phyloP scores from a whole-genome alignment of 2,888 invertebrate species.

The Perizoma affinitatum region DNA sequence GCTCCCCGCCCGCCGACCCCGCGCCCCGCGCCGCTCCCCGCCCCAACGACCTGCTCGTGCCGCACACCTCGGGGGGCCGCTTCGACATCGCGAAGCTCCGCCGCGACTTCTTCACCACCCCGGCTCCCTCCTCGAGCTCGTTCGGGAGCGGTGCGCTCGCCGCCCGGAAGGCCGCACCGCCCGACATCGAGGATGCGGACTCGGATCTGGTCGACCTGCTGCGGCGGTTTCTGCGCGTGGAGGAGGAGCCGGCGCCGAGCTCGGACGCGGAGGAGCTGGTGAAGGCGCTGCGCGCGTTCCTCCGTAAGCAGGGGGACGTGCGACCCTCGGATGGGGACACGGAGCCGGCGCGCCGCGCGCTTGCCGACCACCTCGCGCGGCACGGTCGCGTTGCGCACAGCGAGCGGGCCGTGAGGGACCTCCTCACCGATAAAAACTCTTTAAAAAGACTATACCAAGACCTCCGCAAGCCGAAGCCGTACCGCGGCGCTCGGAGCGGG shows the following conservation, averaged over 20 bases:
- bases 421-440: slow-evolving; percentile 89
- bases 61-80: slow-evolving; percentile 85
- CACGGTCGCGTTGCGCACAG: slow-evolving; percentile 87
- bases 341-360: slow-evolving; percentile 76
- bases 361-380: slow-evolving; percentile 87
- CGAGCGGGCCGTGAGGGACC: slow-evolving; percentile 88
- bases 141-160: slow-evolving; percentile 9
- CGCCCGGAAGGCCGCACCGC: slow-evolving; percentile 56
- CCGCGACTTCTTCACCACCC: slow-evolving; percentile 86
- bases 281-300: slow-evolving; percentile 85
- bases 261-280: slow-evolving; percentile 86
- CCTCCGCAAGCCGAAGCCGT: slow-evolving; percentile 86
- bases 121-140: slow-evolving; percentile 58
- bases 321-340: slow-evolving; percentile 58
- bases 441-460: slow-evolving; percentile 90
- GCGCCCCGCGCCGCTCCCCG: slow-evolving; percentile 63
- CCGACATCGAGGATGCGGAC: slow-evolving; percentile 73
- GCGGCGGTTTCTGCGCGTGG: slow-evolving; percentile 86
- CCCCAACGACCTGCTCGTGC: slow-evolving; percentile 75
- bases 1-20: slow-evolving; percentile 86
- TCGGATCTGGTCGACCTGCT: slow-evolving; percentile 86
- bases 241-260: slow-evolving; percentile 76
- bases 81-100: slow-evolving; percentile 88
- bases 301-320: slow-evolving; percentile 62
- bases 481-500: slow-evolving; percentile 71